Percentiles rank a stretch among this genome's conserved stretches.
phyloP scores from a whole-genome alignment of 1,140 invertebrate genomes.

The Diabrotica virgifera region DNA sequence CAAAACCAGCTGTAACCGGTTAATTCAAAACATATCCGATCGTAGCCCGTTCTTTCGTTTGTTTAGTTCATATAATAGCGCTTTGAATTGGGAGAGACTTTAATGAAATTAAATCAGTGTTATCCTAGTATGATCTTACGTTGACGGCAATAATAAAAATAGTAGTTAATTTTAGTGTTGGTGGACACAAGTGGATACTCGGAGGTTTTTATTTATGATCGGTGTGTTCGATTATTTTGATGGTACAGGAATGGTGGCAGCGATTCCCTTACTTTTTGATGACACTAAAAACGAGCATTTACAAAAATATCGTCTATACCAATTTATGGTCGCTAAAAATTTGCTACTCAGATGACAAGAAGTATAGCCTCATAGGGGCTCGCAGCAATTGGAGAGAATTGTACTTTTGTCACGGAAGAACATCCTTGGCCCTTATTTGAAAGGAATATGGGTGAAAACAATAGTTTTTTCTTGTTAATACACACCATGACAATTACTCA shows the following conservation, averaged over 20 bases:
- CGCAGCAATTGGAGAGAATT: constrained; percentile 39
- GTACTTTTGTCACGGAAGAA: constrained; percentile 40
- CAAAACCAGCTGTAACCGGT: constrained; percentile 46
- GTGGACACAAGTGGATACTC: constrained; percentile 12
- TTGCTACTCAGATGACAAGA: constrained; percentile 43
- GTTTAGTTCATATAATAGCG: constrained; percentile 3
- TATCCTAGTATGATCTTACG: constrained; percentile 3
- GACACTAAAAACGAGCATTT: constrained; percentile 11
- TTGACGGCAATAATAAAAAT: not conserved
- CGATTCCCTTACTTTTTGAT: constrained; percentile 7
- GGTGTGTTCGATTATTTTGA: not conserved
- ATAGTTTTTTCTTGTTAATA: constrained; percentile 37
- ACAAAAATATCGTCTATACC: not conserved
- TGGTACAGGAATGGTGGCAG: constrained; percentile 38
- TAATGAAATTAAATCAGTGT: constrained; percentile 1
- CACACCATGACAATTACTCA: constrained; percentile 47
- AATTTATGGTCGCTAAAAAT: constrained; percentile 15
- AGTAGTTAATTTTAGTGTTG: not conserved
- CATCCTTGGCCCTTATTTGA: constrained; percentile 41
- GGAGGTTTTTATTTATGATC: not conserved
- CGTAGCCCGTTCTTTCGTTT: not conserved
- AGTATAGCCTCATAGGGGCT: constrained; percentile 32
- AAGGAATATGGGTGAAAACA: constrained; percentile 18
- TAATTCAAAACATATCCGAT: constrained; percentile 19
- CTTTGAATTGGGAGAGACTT: not conserved